Conservation (phyloP, 2,113 vertebrate genomes). For the Syngnathus typhle region DNA sequence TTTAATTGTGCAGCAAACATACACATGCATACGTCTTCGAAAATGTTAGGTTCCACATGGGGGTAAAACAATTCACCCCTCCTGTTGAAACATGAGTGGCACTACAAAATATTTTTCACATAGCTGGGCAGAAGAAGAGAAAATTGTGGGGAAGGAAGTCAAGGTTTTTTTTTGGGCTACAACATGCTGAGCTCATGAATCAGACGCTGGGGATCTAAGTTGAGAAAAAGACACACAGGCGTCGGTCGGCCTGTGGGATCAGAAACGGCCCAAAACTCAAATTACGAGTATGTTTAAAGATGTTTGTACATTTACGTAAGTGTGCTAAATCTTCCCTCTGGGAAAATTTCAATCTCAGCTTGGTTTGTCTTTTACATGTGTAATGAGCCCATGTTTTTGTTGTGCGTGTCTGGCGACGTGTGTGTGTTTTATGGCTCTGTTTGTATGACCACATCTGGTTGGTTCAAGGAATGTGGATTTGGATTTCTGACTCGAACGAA, state of each 20-base stretch:
- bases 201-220: constrained; percentile 28
- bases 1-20: not conserved
- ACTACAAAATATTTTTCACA: not conserved
- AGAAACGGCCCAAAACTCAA: constrained; percentile 35
- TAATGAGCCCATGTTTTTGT: not conserved
- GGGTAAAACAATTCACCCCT: not conserved
- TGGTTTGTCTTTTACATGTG: not conserved
- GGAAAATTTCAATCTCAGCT: constrained; percentile 29
- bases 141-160: constrained; percentile 44
- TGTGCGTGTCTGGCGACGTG: not conserved
- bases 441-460: not conserved
- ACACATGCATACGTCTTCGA: not conserved
- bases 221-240: constrained; percentile 37
- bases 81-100: not conserved
- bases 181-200: constrained; percentile 48
- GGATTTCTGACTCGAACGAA: not conserved
- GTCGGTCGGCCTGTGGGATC: constrained; percentile 38
- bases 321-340: constrained; percentile 34
- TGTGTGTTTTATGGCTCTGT: constrained; percentile 12
- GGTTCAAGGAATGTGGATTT: not conserved
- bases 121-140: constrained; percentile 8
- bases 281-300: constrained; percentile 30
- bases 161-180: constrained; percentile 51
- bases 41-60: not conserved
- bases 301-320: constrained; percentile 21